Evolutionary conservation across 2,797 vertebrate species (phyloP).

Genomic region (Nasua narica): DNA sequence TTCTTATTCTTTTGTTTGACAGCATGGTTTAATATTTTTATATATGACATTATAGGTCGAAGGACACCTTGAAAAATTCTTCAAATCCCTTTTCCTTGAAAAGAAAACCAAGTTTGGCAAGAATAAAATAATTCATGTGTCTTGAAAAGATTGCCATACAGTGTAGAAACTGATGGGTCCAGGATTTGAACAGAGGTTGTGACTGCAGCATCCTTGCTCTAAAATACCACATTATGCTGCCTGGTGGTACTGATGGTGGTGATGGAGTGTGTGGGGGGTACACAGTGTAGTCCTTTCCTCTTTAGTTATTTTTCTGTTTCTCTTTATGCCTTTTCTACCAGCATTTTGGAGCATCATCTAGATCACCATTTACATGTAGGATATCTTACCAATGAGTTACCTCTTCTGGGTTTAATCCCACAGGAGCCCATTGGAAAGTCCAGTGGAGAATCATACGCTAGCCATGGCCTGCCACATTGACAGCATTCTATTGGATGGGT

Average conservation of each 20-base stretch:
- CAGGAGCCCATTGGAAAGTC: neutral
- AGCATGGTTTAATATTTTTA: neutral
- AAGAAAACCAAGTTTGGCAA: neutral
- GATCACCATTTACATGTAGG: neutral
- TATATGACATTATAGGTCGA: neutral
- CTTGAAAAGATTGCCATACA: neutral
- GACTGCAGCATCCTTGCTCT: neutral
- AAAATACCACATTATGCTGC: rapidly evolving
- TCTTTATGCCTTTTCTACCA: neutral
- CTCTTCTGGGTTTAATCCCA: neutral
- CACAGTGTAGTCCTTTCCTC: neutral
- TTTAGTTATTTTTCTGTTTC: neutral
- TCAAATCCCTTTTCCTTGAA: neutral
- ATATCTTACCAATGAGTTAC: neutral
- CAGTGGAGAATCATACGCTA: neutral
- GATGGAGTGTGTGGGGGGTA: neutral
- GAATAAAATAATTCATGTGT: neutral
- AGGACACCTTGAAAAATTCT: slow-evolving; percentile 14
- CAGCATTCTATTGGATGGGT: neutral
- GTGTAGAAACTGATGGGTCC: neutral
- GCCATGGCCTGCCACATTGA: neutral
- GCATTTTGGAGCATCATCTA: neutral
- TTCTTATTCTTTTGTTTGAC: slow-evolving; percentile 46
- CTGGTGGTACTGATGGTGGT: rapidly evolving
- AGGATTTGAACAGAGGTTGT: neutral